These are phyloP conservation scores for Bujurquina vittata DNA, from an alignment of 2,113 vertebrate genomes.

Conservation along the genomic window DNA sequence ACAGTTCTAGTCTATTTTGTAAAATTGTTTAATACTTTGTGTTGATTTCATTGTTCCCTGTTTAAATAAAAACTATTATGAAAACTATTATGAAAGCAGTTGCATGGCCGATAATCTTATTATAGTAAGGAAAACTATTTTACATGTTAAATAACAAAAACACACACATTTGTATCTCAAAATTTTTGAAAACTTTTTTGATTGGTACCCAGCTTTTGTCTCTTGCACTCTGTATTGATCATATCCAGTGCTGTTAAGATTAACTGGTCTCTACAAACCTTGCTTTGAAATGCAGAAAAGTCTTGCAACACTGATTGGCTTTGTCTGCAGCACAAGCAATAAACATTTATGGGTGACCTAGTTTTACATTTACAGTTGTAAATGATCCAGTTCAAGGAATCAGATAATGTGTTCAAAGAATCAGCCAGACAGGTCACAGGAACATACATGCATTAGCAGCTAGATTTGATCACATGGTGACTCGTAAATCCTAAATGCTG, in stretches of 20 bases:
- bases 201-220: background rate
- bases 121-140: background rate
- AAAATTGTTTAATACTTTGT: background rate
- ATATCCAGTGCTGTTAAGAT: background rate
- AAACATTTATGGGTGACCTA: background rate
- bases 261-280: background rate
- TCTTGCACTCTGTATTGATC: background rate
- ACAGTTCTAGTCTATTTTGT: background rate
- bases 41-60: background rate
- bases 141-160: background rate
- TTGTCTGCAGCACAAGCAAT: background rate
- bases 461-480: conserved; percentile 1
- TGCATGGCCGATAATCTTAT: background rate
- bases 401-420: conserved; percentile 2
- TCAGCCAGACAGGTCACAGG: background rate
- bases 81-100: background rate
- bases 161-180: background rate
- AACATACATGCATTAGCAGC: conserved; percentile 10
- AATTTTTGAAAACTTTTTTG: background rate
- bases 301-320: background rate
- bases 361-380: conserved; percentile 14
- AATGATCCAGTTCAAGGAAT: conserved; percentile 21
- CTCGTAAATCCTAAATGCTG: background rate
- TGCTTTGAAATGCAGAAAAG: background rate
- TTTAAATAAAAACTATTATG: background rate